These are phyloP conservation scores for Drosophila ercepeae DNA, from an alignment of 1,140 invertebrate genomes.

Conservation along the genomic window DNA sequence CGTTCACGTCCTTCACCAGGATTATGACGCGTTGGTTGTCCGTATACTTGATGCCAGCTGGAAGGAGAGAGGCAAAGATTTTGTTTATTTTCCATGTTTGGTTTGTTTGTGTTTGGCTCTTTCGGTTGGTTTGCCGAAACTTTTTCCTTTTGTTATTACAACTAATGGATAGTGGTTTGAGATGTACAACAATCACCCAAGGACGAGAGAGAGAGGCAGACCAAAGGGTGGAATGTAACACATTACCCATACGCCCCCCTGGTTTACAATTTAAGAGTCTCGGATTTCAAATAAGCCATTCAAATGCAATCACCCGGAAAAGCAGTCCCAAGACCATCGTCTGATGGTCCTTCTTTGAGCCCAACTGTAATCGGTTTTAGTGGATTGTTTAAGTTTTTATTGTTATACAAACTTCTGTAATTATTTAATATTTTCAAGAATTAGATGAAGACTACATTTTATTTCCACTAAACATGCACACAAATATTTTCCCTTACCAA, in stretches of 20 bases:
- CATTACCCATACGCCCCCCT: neutral
- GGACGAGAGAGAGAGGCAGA: neutral
- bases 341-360: neutral
- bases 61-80: slow-evolving; percentile 32
- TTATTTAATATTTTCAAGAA: neutral
- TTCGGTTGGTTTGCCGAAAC: slow-evolving; percentile 36
- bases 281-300: slow-evolving; percentile 73
- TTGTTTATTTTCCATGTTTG: slow-evolving; percentile 1
- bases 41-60: slow-evolving; percentile 86
- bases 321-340: slow-evolving; percentile 45
- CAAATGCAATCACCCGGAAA: slow-evolving; percentile 79
- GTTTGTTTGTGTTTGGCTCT: slow-evolving; percentile 23
- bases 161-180: slow-evolving; percentile 59
- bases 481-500: slow-evolving; percentile 35
- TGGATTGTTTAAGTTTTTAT: too few species aligned
- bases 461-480: slow-evolving; percentile 39
- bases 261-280: slow-evolving; percentile 61
- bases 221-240: neutral
- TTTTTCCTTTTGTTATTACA: slow-evolving; percentile 67
- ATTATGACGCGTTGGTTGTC: slow-evolving; percentile 98
- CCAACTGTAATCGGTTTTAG: neutral
- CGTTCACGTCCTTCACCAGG: slow-evolving; percentile 97
- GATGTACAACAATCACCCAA: neutral
- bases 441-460: slow-evolving; percentile 2
- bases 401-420: neutral